Conservation (phyloP, 2,113 vertebrate species). For the Ctenomys sociabilis region DNA sequence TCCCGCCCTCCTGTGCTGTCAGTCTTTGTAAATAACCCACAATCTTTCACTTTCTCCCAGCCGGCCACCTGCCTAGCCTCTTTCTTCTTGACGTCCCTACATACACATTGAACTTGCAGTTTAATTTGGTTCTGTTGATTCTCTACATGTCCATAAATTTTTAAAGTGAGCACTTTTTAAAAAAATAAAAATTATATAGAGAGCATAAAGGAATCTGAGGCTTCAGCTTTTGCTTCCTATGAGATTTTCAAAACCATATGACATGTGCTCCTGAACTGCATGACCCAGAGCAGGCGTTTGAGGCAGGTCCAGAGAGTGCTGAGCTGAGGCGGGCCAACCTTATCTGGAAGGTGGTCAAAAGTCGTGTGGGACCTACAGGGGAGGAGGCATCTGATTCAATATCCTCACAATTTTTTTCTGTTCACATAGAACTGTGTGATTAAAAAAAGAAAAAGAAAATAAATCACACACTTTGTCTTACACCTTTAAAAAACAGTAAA, state of each 20-base stretch:
- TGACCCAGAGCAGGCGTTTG: too few species aligned
- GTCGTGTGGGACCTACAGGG: background rate
- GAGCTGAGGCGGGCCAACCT: background rate
- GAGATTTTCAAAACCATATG: background rate
- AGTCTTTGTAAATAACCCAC: background rate
- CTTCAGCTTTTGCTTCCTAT: background rate
- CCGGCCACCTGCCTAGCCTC: background rate
- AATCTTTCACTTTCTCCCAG: background rate
- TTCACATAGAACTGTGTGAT: background rate
- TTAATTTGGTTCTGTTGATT: background rate
- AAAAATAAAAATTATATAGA: background rate
- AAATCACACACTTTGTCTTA: background rate
- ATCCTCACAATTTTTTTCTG: background rate
- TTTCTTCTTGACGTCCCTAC: background rate
- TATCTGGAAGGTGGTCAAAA: background rate
- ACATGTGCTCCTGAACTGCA: background rate
- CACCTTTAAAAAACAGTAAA: background rate
- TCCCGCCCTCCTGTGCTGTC: constrained; percentile 1
- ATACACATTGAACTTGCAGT: background rate
- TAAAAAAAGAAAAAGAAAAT: background rate
- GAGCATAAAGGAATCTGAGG: background rate
- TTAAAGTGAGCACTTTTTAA: background rate
- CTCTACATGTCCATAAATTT: background rate
- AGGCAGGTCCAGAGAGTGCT: background rate
- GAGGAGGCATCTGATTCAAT: background rate